Evolutionary conservation across 2,888 invertebrate genomes (phyloP).

Genomic region (Alcis repandata): DNA sequence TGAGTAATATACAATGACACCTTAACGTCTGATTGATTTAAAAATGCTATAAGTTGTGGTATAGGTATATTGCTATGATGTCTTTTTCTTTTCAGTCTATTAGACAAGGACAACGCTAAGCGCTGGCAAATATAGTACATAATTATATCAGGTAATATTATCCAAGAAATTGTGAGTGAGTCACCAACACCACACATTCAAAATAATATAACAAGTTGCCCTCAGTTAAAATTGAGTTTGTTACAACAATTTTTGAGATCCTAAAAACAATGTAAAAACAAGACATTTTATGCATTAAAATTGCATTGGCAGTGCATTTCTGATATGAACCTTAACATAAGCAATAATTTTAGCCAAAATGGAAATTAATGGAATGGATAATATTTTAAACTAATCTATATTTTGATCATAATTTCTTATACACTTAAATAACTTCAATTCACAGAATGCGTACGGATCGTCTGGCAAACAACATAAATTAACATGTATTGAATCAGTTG

Average conservation of each 20-base stretch:
- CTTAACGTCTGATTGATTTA: too few species aligned
- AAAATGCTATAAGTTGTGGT: too few species aligned
- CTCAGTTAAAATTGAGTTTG: slow-evolving; percentile 5
- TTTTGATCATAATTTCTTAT: slow-evolving; percentile 11
- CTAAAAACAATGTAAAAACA: slow-evolving; percentile 39
- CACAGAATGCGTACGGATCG: slow-evolving; percentile 1
- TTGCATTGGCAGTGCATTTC: slow-evolving; percentile 51
- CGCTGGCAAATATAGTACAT: neutral
- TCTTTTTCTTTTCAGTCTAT: neutral
- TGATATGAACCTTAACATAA: slow-evolving; percentile 37
- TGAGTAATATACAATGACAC: too few species aligned
- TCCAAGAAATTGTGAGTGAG: slow-evolving; percentile 2
- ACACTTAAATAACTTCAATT: neutral
- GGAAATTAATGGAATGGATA: slow-evolving; percentile 39
- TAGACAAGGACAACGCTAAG: neutral
- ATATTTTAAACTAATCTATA: slow-evolving; percentile 12
- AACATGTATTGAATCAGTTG: neutral
- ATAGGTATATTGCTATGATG: neutral
- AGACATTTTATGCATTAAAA: slow-evolving; percentile 41
- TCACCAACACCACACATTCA: neutral
- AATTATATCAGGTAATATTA: slow-evolving; percentile 8
- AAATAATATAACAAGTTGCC: slow-evolving; percentile 5
- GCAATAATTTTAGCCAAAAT: slow-evolving; percentile 30
- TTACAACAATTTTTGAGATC: slow-evolving; percentile 39
- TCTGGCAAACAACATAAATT: neutral